Base-by-base conservation (phyloP, 2,888 invertebrate species). In the Eilema sororculum region DNA sequence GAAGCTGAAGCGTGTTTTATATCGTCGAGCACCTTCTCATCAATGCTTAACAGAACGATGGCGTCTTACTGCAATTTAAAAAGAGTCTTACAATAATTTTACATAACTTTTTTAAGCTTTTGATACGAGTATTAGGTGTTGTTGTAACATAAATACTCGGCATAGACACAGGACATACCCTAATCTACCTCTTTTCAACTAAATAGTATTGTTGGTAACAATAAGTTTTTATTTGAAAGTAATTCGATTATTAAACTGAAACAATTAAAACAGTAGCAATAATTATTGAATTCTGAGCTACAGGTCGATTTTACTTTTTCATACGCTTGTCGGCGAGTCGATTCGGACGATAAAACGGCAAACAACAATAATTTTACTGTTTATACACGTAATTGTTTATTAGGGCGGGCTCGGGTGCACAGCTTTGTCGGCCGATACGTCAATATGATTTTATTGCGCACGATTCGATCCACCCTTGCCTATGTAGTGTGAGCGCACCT, bases 311-410 rank as follows among this genome's bases (percentile, higher is more conserved):
- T 77, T 61, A 62, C 16, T 41, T 60, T 69, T 75, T 25, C 60
- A 65, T 73, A 68, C 69, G 72, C 37, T 72, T 75, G 78, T 76
- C 80, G 78, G 74, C 76, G 71, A 73, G 73, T 80, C 88, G 89
- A 84, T 89, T 79, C 90, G 90, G 81, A 88, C 91, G 90, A 92
- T 93, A 92, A 93, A 92, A 83, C 79, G 78, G 71, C 78, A 68
- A 87, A 87, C 90, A 88, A 87, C 88, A 87, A 89, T 88, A 87
- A 90, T 89, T 90, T 89, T 86, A 87, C 84, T 91, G 91, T 92
- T 91, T 91, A 92, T 91, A 90, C 87, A 85, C 86, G 88, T 94
- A 93, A 93, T 94, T 93, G 92, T 94, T 94, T 93, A 91, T 91
- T 89, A 90, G 88, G 87, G 81, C 68, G 88, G 87, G 80, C 69